Percentiles rank a stretch among this genome's conserved stretches.
Evolutionary conservation across 2,113 vertebrate species (phyloP).

Genomic region (Otis tarda): DNA sequence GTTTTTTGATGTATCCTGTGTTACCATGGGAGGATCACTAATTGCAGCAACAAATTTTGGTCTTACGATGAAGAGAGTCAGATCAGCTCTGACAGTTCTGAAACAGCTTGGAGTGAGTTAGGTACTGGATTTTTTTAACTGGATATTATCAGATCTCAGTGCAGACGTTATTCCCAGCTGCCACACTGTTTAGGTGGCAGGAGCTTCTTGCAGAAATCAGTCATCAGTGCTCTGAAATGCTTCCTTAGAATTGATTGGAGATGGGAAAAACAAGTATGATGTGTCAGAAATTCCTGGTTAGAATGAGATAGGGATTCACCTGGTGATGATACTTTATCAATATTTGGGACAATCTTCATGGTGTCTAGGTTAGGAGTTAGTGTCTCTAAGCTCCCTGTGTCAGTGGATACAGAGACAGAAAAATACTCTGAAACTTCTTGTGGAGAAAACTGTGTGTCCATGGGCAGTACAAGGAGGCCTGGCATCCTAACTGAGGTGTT

Average conservation of each 20-base stretch:
- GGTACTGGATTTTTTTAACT: background rate
- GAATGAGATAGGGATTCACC: background rate
- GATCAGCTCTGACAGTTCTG: background rate
- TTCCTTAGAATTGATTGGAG: background rate
- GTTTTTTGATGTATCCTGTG: background rate
- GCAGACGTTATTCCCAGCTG: background rate
- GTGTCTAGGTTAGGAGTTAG: background rate
- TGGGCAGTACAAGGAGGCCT: background rate
- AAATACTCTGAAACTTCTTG: background rate
- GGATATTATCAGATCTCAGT: background rate
- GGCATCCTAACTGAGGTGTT: background rate
- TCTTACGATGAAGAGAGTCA: background rate
- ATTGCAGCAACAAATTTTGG: background rate
- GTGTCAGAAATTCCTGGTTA: background rate
- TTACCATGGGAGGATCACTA: background rate
- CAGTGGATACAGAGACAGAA: background rate
- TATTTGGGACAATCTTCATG: background rate
- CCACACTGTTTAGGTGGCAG: slow-evolving; percentile 1
- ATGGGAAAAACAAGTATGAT: background rate
- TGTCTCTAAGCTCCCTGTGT: background rate
- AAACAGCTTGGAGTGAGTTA: background rate
- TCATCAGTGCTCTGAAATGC: background rate
- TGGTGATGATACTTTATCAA: background rate
- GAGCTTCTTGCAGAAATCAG: background rate
- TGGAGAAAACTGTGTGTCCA: background rate